These are phyloP conservation scores for Bos taurus DNA, from an alignment of 2,113 vertebrate genomes.

Conservation along the genomic window DNA sequence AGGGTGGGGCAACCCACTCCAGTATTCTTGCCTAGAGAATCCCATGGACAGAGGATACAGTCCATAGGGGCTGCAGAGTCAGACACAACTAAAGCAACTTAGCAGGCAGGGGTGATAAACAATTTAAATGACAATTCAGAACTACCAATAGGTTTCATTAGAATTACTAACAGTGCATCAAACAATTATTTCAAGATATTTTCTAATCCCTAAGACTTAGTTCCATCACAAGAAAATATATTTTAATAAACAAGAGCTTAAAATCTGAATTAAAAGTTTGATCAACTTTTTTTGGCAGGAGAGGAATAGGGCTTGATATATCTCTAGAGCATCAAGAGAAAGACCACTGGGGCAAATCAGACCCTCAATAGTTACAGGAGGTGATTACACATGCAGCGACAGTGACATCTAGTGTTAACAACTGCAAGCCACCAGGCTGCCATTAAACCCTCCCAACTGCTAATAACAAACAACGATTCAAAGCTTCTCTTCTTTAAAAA, in stretches of 20 bases:
- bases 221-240: constrained; percentile 21
- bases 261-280: background rate
- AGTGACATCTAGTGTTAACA: constrained; percentile 70
- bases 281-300: background rate
- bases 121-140: constrained; percentile 43
- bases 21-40: background rate
- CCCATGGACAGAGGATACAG: background rate
- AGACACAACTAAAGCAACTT: background rate
- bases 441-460: background rate
- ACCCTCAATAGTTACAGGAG: background rate
- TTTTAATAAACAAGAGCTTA: constrained; percentile 22
- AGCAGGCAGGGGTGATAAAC: background rate
- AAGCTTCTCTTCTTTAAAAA: constrained; percentile 13
- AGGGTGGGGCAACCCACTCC: background rate
- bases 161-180: background rate
- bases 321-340: background rate
- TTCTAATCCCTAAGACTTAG: background rate
- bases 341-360: background rate
- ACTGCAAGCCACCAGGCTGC: background rate
- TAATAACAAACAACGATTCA: background rate
- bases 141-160: background rate
- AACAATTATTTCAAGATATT: background rate
- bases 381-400: background rate
- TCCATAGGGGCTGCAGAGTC: background rate
- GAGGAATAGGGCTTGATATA: background rate